Conservation (phyloP, 2,797 vertebrate genomes). For the Neomorphus geoffroyi region DNA sequence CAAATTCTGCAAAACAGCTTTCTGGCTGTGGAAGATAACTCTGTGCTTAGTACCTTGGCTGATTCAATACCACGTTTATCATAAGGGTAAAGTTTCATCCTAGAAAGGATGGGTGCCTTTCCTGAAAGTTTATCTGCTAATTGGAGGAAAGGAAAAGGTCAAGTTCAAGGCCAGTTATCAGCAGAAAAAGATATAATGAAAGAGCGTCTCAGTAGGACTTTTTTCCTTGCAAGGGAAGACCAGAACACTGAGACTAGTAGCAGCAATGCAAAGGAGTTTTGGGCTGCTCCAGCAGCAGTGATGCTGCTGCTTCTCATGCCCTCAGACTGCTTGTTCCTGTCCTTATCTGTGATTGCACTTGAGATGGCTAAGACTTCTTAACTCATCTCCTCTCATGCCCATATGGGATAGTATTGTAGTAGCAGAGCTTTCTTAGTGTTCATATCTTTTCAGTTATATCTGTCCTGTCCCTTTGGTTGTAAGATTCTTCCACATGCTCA, state of each 20-base stretch:
- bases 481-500: not conserved
- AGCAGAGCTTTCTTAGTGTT: not conserved
- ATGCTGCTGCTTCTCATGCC: not conserved
- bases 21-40: slow-evolving; percentile 12
- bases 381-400: not conserved
- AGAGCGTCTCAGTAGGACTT: not conserved
- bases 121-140: slow-evolving; percentile 26
- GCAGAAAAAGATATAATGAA: slow-evolving; percentile 21
- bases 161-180: not conserved
- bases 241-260: not conserved
- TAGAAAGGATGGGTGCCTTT: not conserved
- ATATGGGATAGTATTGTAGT: not conserved
- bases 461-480: not conserved
- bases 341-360: not conserved
- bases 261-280: not conserved
- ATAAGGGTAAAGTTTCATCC: not conserved
- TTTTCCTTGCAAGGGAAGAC: slow-evolving; percentile 5
- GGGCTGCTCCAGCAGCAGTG: not conserved
- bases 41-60: slow-evolving; percentile 23
- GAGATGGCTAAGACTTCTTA: not conserved
- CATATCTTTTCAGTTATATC: not conserved
- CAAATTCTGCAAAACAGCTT: not conserved
- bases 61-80: slow-evolving; percentile 2
- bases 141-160: not conserved
- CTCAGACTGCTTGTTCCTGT: not conserved